Evolutionary conservation across 2,113 vertebrate species (phyloP), one percentile per base, ranked within the genome.

Genomic region (Shinisaurus crocodilurus): DNA sequence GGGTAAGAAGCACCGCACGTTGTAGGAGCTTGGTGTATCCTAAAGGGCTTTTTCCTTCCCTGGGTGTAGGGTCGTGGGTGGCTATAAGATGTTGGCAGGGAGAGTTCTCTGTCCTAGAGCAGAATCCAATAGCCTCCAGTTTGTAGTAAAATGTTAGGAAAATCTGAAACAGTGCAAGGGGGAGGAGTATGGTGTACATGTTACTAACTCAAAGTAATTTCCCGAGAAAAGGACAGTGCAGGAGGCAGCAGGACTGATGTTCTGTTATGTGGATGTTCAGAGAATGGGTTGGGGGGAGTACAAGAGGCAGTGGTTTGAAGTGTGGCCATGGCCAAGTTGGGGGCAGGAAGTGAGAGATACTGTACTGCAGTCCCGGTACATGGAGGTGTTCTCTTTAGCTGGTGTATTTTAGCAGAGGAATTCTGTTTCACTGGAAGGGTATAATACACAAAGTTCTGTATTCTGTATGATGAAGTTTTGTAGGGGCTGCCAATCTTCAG

Each of bases 11-110:
- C 83, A 86, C 83, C 48, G 83, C 75, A 86, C 63, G 57, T 70
- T 80, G 16, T 86, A 90, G 89, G 89, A 86, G 63, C n/a, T 86
- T 69, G 83, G 65, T 79, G 45, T 80, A 86, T 86, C 48, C 83
- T 90, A 90, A 90, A 90, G 89, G 89, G 89, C 89, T 90, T 90
- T 90, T 80, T 69, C 75, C n/a, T 70, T 80, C 63, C 89, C 74
- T 86, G 63, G 75, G 83, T 43, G 48, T 70, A 29, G 83, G 75
- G 57, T 84, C 70, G 65, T 10, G 34, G 63, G 48, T 65, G 74
- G 63, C 48, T 23, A 54, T 69, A 70, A 57, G 60, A 80, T 32
- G 60, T 65, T 27, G 45, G 83, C 63, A 80, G 63, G 48, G 83
- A 54, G 45, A 77, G 60, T 15, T 84, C 88, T 63, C 43, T 77